These are phyloP conservation scores for Trachelipus rathkii DNA, from an alignment of 1,140 invertebrate genomes.

Conservation along the genomic window DNA sequence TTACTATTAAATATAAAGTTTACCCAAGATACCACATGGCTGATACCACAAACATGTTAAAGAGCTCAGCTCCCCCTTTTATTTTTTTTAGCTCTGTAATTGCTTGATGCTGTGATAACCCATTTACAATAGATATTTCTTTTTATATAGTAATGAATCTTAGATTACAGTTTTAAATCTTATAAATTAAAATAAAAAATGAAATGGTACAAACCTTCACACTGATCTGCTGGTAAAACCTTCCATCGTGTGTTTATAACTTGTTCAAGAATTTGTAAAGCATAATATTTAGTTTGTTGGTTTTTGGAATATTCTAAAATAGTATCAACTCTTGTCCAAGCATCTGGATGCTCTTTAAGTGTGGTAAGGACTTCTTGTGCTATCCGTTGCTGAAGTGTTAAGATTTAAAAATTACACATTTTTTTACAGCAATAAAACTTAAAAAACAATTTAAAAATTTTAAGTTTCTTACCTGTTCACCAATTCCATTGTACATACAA, in stretches of 20 bases:
- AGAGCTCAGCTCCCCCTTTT: no score
- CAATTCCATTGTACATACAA: constrained; percentile 88
- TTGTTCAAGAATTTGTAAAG: constrained; percentile 97
- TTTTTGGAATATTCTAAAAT: constrained; percentile 92
- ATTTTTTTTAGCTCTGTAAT: no score
- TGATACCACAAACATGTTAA: no score
- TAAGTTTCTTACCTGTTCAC: constrained; percentile 62
- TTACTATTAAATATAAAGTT: no score
- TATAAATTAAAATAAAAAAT: not conserved
- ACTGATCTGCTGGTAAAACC: constrained; percentile 93
- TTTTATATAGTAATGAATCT: constrained; percentile 62
- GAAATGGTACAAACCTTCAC: constrained; percentile 68
- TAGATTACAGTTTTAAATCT: constrained; percentile 17
- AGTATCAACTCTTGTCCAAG: constrained; percentile 97
- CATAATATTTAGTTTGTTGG: constrained; percentile 99
- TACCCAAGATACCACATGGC: no score
- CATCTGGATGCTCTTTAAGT: constrained; percentile 96
- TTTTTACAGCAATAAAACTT: not conserved
- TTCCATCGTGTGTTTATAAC: constrained; percentile 99
- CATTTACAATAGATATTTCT: constrained; percentile 97
- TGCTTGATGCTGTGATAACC: constrained; percentile 98
- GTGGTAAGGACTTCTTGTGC: constrained; percentile 93
- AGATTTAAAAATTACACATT: not conserved
- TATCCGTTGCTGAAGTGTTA: constrained; percentile 66
- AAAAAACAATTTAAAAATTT: not conserved